A percentile compares a stretch with the other conserved stretches of the same genome.
These are phyloP conservation scores for Coptodon bakossiorum DNA, from an alignment of 2,113 vertebrate species.

Conservation along the genomic window DNA sequence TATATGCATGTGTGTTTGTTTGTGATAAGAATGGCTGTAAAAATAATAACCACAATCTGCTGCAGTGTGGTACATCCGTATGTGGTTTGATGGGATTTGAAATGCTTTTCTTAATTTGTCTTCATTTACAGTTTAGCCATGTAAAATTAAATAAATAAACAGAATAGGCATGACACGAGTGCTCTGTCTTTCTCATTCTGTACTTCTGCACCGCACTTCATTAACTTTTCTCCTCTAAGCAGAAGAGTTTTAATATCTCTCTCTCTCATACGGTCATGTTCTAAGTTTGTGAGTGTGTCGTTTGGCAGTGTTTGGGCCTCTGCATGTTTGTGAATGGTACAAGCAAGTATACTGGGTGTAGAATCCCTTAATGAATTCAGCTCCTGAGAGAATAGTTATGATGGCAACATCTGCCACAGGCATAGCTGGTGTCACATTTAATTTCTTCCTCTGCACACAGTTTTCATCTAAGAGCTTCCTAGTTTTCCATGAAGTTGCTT, in stretches of 20 bases:
- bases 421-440: not conserved
- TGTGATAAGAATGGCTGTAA: slow-evolving; percentile 3
- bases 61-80: not conserved
- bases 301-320: not conserved
- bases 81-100: slow-evolving; percentile 22
- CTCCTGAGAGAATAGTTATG: not conserved
- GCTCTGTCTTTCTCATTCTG: not conserved
- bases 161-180: not conserved
- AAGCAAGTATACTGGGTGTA: not conserved
- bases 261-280: not conserved
- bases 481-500: not conserved
- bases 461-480: not conserved
- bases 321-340: not conserved
- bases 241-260: not conserved
- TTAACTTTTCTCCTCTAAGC: not conserved
- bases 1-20: slow-evolving; percentile 1
- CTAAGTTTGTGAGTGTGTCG: not conserved
- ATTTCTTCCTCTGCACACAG: not conserved
- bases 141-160: not conserved
- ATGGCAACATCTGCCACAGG: not conserved
- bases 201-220: not conserved
- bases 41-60: slow-evolving; percentile 12
- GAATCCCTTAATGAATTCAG: not conserved
- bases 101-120: not conserved
- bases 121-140: not conserved